Evolutionary conservation across 2,797 vertebrate species (phyloP).

Genomic region (Sebastes steindachneri): DNA sequence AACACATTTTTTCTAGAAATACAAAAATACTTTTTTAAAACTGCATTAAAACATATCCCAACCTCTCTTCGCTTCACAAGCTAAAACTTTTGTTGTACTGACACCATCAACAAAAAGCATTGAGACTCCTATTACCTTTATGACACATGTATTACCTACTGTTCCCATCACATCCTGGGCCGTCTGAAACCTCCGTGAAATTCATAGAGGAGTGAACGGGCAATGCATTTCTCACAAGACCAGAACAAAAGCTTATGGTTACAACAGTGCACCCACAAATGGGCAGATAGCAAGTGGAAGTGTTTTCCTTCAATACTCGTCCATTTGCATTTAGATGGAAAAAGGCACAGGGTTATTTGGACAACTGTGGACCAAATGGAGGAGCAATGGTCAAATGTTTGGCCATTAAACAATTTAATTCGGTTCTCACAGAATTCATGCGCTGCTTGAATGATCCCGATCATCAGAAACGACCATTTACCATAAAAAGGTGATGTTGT

Average conservation of each 20-base stretch:
- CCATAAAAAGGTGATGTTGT: neutral
- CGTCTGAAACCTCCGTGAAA: constrained; percentile 48
- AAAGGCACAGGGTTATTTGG: constrained; percentile 61
- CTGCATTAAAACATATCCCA: neutral
- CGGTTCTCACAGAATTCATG: constrained; percentile 2
- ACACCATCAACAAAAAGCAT: constrained; percentile 21
- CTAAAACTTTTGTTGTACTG: neutral
- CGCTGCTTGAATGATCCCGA: neutral
- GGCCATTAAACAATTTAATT: constrained; percentile 30
- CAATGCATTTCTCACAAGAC: constrained; percentile 41
- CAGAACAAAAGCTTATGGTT: constrained; percentile 52
- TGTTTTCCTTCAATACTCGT: constrained; percentile 39
- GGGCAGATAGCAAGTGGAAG: constrained; percentile 50
- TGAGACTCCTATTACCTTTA: constrained; percentile 23
- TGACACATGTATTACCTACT: constrained; percentile 35
- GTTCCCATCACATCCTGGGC: constrained; percentile 14
- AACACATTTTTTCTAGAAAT: neutral
- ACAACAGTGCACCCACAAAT: constrained; percentile 41
- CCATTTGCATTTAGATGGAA: constrained; percentile 85
- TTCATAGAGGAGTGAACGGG: constrained; percentile 30
- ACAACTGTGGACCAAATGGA: constrained; percentile 34
- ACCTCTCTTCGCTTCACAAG: neutral
- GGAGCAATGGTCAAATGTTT: constrained; percentile 46
- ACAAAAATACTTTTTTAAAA: neutral
- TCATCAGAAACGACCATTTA: neutral